A percentile compares a stretch with the other conserved stretches of the same genome.
These are phyloP conservation scores for Ophiodon elongatus DNA, from an alignment of 2,113 vertebrate genomes.

Conservation along the genomic window DNA sequence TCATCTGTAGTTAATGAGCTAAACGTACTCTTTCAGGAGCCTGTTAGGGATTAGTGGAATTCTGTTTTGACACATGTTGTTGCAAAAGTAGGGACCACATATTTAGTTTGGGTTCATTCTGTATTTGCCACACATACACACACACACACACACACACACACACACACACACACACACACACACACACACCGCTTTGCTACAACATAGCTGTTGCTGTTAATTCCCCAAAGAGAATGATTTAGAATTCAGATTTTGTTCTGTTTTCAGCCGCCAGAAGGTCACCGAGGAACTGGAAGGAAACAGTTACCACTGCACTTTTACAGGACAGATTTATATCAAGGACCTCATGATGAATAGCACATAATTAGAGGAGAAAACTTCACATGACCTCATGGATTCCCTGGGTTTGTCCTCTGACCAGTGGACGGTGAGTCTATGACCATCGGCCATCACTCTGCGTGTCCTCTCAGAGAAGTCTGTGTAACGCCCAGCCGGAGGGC, in stretches of 20 bases:
- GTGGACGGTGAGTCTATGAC: neutral
- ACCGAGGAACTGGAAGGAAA: neutral
- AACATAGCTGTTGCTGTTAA: neutral
- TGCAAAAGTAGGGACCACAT: neutral
- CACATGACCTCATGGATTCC: constrained; percentile 14
- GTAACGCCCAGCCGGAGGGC: constrained; percentile 1
- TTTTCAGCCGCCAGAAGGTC: constrained; percentile 11
- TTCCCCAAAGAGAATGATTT: constrained; percentile 1
- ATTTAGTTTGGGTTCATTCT: neutral
- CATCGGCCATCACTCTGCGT: neutral
- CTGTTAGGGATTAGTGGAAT: neutral
- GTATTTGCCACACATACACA: neutral
- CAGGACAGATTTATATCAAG: constrained; percentile 2
- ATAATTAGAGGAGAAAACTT: neutral
- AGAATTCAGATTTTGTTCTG: constrained; percentile 23
- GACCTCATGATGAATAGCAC: neutral
- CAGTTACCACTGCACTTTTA: constrained; percentile 10
- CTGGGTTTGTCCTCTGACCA: constrained; percentile 26
- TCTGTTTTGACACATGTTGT: neutral
- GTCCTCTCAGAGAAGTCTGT: constrained; percentile 21
- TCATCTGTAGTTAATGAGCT: neutral
- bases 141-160: no score
- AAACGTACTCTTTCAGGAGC: neutral
- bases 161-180: no score
- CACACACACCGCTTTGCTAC: neutral